Evolutionary conservation across 2,888 invertebrate species (phyloP), one percentile per base, ranked within the genome.

Genomic region (Tigriopus californicus): DNA sequence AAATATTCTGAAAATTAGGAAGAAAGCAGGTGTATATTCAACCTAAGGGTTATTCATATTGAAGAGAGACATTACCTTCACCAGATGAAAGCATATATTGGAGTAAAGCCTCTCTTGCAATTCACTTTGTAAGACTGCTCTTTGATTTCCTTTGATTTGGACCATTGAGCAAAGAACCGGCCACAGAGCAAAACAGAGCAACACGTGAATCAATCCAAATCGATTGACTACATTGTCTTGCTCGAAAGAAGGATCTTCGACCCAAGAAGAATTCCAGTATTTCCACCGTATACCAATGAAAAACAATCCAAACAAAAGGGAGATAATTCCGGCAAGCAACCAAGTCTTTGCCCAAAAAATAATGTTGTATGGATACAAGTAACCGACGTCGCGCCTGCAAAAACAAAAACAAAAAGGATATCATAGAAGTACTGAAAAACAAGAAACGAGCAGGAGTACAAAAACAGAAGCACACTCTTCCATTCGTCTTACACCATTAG

Each of bases 351-450:
- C 77, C 74, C 89, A 82, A 64, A 80, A 80, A 0, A 87, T 79
- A 44, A 90, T 72, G 3, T 87, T 85, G 67, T 82, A 83, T 59
- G 88, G 88, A 71, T 89, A 90, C 54, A 85, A 87, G 72, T 85
- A 88, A 62, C 87, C 77, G 65, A 73, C 64, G 22, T 70, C 70
- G 55, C 73, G 71, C 61, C 72, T 73, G 65, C 33, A 66, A 65
- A 22, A 20, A 8, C 18, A 52, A 33, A 22, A 8, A 18, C 18
- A 52, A 52, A 48, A 48, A 48, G 15, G 10, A 18, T 48, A 48
- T 48, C n/a, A 10, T n/a, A 53, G 44, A 52, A 53, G 48, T 52
- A 8, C 25, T n/a, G n/a, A n/a, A n/a, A n/a, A n/a, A n/a, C n/a
- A n/a, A n/a, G n/a, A 61, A 46, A 53, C 47, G n/a, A 12, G n/a